These are phyloP conservation scores for Okapia johnstoni DNA, from an alignment of 2,113 vertebrate species.

Conservation along the genomic window DNA sequence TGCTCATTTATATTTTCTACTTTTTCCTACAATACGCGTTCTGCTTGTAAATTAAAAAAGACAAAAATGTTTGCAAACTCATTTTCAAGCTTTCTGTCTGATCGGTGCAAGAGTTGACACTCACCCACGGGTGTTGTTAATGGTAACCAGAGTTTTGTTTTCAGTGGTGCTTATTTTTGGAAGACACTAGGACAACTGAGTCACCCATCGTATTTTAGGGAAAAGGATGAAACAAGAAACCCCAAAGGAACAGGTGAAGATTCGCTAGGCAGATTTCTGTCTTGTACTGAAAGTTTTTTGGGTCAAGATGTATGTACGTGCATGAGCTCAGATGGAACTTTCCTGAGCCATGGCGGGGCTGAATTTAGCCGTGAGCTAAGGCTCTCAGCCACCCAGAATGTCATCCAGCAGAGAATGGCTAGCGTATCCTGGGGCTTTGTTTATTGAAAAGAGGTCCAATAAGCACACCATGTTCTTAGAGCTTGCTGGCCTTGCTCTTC, in stretches of 20 bases:
- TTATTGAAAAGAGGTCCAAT: background rate
- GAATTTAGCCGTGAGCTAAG: conserved; percentile 78
- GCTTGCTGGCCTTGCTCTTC: background rate
- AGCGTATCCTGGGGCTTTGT: background rate
- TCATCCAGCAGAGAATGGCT: conserved; percentile 21
- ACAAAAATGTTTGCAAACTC: background rate
- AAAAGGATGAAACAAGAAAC: conserved; percentile 38
- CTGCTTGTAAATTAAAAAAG: background rate
- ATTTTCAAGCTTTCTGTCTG: background rate
- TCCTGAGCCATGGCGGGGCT: conserved; percentile 4
- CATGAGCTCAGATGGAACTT: conserved; percentile 48
- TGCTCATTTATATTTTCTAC: background rate
- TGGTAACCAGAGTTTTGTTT: conserved; percentile 40
- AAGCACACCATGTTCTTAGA: conserved; percentile 51
- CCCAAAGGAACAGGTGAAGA: conserved; percentile 58
- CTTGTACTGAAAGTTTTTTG: conserved; percentile 43
- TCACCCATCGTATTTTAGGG: conserved; percentile 47
- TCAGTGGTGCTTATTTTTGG: conserved; percentile 63
- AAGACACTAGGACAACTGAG: conserved; percentile 50
- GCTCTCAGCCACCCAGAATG: conserved; percentile 53
- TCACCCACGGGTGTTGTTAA: background rate
- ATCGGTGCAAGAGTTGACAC: background rate
- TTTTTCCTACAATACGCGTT: background rate
- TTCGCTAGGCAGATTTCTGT: conserved; percentile 53
- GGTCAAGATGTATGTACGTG: conserved; percentile 39